Percentiles rank a stretch among this genome's conserved stretches.
Evolutionary conservation across 2,888 invertebrate genomes (phyloP).

Genomic region (Pseudanteris insignis): DNA sequence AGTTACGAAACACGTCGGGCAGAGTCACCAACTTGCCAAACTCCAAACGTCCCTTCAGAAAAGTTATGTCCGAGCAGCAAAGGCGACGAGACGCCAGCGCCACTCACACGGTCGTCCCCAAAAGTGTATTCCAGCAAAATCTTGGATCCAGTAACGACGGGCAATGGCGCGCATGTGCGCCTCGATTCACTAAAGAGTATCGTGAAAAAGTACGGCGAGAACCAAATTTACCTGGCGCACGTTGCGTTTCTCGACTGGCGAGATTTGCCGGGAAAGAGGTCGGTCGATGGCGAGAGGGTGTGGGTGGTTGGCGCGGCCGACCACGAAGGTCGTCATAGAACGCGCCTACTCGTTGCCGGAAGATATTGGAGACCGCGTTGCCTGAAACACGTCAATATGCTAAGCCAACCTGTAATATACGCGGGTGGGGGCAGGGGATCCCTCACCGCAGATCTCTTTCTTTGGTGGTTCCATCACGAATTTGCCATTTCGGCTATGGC

Average conservation of each 20-base stretch:
- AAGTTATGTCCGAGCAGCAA: background rate
- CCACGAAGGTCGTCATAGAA: slow-evolving; percentile 66
- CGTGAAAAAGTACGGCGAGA: slow-evolving; percentile 61
- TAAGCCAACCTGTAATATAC: slow-evolving; percentile 68
- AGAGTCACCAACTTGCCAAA: background rate
- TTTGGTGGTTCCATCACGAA: slow-evolving; percentile 68
- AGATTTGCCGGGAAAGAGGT: slow-evolving; percentile 61
- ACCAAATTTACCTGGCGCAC: slow-evolving; percentile 63
- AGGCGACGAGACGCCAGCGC: background rate
- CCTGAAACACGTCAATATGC: slow-evolving; percentile 66
- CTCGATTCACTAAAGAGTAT: slow-evolving; percentile 49
- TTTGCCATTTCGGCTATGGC: slow-evolving; percentile 67
- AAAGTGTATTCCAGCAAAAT: background rate
- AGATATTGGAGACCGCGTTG: slow-evolving; percentile 67
- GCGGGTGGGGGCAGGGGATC: slow-evolving; percentile 67
- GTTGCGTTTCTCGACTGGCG: slow-evolving; percentile 66
- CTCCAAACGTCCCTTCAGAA: background rate
- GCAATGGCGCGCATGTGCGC: slow-evolving; percentile 25
- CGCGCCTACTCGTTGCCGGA: slow-evolving; percentile 66
- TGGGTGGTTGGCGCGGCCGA: slow-evolving; percentile 67
- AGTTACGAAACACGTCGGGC: background rate
- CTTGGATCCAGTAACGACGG: background rate
- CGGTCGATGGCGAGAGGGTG: slow-evolving; percentile 50
- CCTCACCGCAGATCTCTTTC: slow-evolving; percentile 65
- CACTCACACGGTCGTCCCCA: slow-evolving; percentile 3